Percentiles rank a stretch among this genome's conserved stretches.
Evolutionary conservation across 2,113 vertebrate genomes (phyloP).

Genomic region (Sarotherodon lohbergeri): DNA sequence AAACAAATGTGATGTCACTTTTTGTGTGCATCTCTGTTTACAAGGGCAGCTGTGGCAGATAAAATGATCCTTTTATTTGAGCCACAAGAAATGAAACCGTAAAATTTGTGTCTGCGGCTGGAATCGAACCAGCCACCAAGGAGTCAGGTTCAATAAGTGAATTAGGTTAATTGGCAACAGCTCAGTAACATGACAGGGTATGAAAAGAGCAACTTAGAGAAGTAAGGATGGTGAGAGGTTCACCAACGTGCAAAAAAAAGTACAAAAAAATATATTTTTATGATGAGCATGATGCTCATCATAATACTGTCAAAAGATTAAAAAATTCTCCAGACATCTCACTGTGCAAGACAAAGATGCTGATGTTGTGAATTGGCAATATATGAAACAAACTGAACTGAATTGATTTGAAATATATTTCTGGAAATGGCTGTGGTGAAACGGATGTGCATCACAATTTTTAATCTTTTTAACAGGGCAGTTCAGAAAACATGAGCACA

Average conservation of each 20-base stretch:
- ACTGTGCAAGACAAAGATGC: neutral
- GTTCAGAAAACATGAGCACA: neutral
- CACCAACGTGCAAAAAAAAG: neutral
- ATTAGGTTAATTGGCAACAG: neutral
- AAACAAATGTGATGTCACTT: neutral
- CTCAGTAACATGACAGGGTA: neutral
- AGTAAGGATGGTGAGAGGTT: neutral
- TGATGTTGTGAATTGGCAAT: neutral
- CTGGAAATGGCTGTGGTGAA: neutral
- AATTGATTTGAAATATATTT: neutral
- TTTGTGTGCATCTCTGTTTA: neutral
- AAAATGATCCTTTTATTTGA: neutral
- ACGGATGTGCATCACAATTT: neutral
- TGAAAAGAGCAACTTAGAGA: neutral
- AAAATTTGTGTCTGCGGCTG: neutral
- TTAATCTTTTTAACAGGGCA: neutral
- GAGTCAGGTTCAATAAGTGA: neutral
- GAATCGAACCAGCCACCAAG: neutral
- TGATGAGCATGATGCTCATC: neutral
- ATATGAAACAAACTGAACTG: neutral
- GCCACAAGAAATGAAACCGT: neutral
- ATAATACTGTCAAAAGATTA: neutral
- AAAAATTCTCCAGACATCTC: neutral
- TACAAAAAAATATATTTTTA: rapidly evolving
- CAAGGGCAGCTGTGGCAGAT: neutral